Evolutionary conservation across 2,888 invertebrate genomes (phyloP).

Genomic region (Ophion obscuratus): DNA sequence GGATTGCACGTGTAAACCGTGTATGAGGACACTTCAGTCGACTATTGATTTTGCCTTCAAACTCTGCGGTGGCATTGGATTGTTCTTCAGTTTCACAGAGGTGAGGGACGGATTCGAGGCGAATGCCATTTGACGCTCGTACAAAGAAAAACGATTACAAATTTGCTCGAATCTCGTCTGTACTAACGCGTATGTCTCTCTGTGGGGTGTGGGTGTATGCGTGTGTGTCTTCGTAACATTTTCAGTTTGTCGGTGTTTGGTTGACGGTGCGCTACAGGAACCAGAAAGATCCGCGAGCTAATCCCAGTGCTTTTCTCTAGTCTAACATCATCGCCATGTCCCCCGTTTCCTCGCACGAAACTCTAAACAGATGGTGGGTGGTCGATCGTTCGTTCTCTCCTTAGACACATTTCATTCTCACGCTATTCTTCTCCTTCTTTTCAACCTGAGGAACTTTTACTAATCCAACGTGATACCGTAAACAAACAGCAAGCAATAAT

Average conservation of each 20-base stretch:
- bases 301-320: slow-evolving; percentile 99
- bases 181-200: not conserved
- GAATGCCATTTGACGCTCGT: no score
- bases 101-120: slow-evolving; percentile 85
- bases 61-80: slow-evolving; percentile 95
- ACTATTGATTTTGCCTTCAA: slow-evolving; percentile 95
- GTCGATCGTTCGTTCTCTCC: slow-evolving; percentile 25
- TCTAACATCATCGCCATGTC: slow-evolving; percentile 84
- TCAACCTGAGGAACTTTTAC: not conserved
- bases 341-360: slow-evolving; percentile 81
- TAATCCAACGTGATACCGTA: no score
- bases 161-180: not conserved
- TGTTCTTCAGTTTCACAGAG: slow-evolving; percentile 99
- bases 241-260: slow-evolving; percentile 98
- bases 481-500: no score
- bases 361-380: slow-evolving; percentile 83
- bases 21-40: slow-evolving; percentile 90
- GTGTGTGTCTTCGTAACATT: slow-evolving; percentile 69
- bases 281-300: slow-evolving; percentile 98
- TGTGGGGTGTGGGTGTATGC: no score
- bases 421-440: not conserved
- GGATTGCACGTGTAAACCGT: slow-evolving; percentile 87
- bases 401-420: not conserved
- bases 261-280: slow-evolving; percentile 98
- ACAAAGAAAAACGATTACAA: no score